Base-by-base conservation (phyloP, 1,140 invertebrate species). In the Diorhabda carinulata region DNA sequence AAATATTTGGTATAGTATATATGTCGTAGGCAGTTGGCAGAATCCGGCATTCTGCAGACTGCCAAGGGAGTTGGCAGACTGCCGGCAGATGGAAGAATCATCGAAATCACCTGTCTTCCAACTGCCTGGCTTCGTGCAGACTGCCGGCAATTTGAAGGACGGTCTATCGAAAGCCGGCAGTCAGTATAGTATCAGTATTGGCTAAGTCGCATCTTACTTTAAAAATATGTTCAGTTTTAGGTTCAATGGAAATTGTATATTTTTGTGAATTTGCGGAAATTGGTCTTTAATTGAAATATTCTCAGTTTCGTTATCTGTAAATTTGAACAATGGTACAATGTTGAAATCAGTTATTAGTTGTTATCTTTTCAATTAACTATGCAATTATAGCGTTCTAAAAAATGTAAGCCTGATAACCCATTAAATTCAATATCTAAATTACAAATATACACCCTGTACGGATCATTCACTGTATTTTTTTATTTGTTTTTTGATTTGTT, bases 351-450 rank as follows among this genome's bases (percentile, higher is more conserved):
- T 61, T 61, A 68, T 62, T 68, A 62, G 43, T 68, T 68, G 8
- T 56, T 61, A 7, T 52, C 56, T 43, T 64, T 69, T 64, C 43
- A 64, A 41, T 69, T 62, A 9, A 69, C 57, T 10, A 42, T 59
- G n/a, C 67, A 63, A 4, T 64, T 6, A 58, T 69, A 69, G 56
- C 56, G 68, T 25, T 61, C 68, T 10, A 70, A 57, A 59, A 70
- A 70, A 43, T 70, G 57, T 9, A 43, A 57, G 5, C 68, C 64
- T 47, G 66, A 40, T 44, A 70, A 25, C 43, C 68, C 68, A 45
- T 70, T 61, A 58, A 70, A 70, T 59, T 70, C 64, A 10, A 70
- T 70, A 44, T 70, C 64, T 5, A 70, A 44, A 57, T 70, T 61
- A 42, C 56, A 57, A 56, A 70, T 70, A 56, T 61, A 70, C 2